These are phyloP conservation scores for Hermodice carunculata DNA, from an alignment of 2,888 invertebrate species.

Conservation along the genomic window DNA sequence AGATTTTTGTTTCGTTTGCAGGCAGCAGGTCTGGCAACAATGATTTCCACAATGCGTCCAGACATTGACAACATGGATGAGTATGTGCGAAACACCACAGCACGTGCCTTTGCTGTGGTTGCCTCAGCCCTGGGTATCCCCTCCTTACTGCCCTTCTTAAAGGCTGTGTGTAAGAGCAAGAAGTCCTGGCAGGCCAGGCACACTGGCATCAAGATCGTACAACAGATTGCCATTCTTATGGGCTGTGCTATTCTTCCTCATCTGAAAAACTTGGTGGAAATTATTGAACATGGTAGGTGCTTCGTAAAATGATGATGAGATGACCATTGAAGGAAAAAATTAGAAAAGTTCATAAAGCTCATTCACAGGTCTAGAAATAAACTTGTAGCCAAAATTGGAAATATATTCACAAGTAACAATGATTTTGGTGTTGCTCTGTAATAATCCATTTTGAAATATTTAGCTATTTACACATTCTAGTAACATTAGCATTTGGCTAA, in stretches of 20 bases:
- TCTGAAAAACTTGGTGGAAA: constrained; percentile 97
- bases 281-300: constrained; percentile 93
- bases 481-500: no score
- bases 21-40: constrained; percentile 98
- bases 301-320: no score
- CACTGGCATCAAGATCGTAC: constrained; percentile 99
- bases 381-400: no score
- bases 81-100: constrained; percentile 99
- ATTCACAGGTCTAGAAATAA: no score
- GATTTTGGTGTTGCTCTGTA: no score
- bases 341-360: no score
- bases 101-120: constrained; percentile 99
- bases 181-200: constrained; percentile 99
- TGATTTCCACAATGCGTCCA: constrained; percentile 99
- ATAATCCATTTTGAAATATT: no score
- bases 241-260: constrained; percentile 99
- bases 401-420: no score
- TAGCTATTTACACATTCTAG: no score
- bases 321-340: no score
- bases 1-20: no score
- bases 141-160: constrained; percentile 95
- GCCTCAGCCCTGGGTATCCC: constrained; percentile 99
- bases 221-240: constrained; percentile 99
- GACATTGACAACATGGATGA: constrained; percentile 99
- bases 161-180: constrained; percentile 97